These are phyloP conservation scores for Furcula furcula DNA, from an alignment of 2,888 invertebrate genomes.

Conservation along the genomic window DNA sequence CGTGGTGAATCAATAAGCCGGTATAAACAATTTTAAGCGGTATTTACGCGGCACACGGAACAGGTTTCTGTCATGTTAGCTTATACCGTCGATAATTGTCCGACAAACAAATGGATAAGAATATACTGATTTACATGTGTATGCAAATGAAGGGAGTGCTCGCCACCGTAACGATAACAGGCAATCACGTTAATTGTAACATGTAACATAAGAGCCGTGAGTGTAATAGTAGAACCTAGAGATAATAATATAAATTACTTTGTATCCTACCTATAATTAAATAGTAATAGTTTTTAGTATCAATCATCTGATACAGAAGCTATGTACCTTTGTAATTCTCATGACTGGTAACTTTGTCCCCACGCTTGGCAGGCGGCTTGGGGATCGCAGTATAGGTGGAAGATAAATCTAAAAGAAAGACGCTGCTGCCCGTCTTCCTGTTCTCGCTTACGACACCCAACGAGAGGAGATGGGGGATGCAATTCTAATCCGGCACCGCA, in stretches of 20 bases:
- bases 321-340: too few relatives aligned
- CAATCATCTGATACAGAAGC: too few relatives aligned
- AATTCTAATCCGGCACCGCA: too few relatives aligned
- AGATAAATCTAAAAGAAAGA: too few relatives aligned
- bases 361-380: too few relatives aligned
- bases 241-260: neutral
- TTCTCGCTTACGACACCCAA: too few relatives aligned
- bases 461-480: too few relatives aligned
- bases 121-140: constrained; percentile 16
- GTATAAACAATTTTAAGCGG: constrained; percentile 1
- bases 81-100: constrained; percentile 17
- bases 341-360: too few relatives aligned
- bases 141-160: constrained; percentile 13
- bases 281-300: too few relatives aligned
- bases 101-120: constrained; percentile 11
- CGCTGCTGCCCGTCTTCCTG: too few relatives aligned
- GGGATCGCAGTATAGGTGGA: too few relatives aligned
- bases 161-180: constrained; percentile 5
- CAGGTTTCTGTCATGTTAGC: constrained; percentile 9
- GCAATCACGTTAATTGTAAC: constrained; percentile 6
- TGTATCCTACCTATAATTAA: neutral
- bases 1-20: constrained; percentile 10
- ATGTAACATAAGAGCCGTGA: constrained; percentile 9
- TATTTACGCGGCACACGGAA: constrained; percentile 10
- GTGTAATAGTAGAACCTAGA: constrained; percentile 6